Percentiles rank a stretch among this genome's conserved stretches.
Evolutionary conservation across 2,888 invertebrate species (phyloP).

Genomic region (Synergus gifuensis): DNA sequence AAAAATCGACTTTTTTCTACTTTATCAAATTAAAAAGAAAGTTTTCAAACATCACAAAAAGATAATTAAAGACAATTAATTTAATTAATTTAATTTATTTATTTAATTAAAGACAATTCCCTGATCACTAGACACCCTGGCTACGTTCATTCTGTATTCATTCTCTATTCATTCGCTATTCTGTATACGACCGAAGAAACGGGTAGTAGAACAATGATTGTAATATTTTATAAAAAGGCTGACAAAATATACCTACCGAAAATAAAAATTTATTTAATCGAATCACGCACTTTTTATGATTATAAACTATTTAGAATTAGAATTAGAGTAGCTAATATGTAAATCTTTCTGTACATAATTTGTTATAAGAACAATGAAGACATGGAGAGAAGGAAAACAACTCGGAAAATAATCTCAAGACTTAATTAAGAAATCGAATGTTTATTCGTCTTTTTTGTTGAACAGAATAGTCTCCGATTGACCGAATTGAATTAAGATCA

Average conservation of each 20-base stretch:
- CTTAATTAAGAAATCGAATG: not conserved
- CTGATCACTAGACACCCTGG: too few relatives aligned
- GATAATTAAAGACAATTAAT: too few relatives aligned
- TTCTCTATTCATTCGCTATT: constrained; percentile 47
- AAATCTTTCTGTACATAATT: too few relatives aligned
- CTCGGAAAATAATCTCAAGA: not conserved
- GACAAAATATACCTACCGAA: constrained; percentile 60
- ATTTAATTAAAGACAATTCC: too few relatives aligned
- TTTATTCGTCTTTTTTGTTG: not conserved
- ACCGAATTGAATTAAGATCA: constrained; percentile 1
- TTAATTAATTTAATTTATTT: too few relatives aligned
- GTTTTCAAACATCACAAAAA: too few relatives aligned
- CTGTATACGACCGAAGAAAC: constrained; percentile 55
- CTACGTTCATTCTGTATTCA: constrained; percentile 33
- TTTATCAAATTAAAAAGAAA: too few relatives aligned
- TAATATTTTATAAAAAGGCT: constrained; percentile 69
- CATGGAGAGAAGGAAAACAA: too few relatives aligned
- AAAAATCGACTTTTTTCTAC: too few relatives aligned
- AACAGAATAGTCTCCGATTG: not conserved
- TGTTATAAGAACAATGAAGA: too few relatives aligned
- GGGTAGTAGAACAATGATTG: constrained; percentile 60
- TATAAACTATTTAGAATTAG: too few relatives aligned
- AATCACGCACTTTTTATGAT: not conserved
- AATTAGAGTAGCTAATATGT: too few relatives aligned
- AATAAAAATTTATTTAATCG: constrained; percentile 61